Base-by-base conservation (phyloP, 2,888 invertebrate genomes). In the Ashinkailepas kermadecensis region DNA sequence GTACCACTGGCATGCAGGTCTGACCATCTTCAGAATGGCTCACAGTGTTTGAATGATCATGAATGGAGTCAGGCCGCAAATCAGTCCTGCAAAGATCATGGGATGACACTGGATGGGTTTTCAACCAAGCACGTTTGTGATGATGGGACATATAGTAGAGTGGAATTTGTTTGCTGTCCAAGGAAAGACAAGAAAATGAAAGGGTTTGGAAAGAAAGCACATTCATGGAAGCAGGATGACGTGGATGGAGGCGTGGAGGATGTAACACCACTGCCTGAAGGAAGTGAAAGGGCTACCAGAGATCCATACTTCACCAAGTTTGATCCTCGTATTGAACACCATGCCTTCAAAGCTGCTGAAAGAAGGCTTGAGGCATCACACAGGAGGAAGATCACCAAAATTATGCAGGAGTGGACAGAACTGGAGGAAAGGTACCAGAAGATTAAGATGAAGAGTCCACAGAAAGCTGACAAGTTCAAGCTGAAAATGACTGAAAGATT, bases 371-470 rank as follows among this genome's bases (percentile, higher is more conserved):
- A 98, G 87, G 96, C 97, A 88, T 94, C 93, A 82, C 97, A 99
- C 87, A 93, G 96, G 84, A 96, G 95, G 88, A 95, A 95, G 90
- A 93, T 94, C 82, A 91, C 92, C 39, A 86, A 92, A 89, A 97
- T 99, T 86, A 99, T 99, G 97, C 97, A 98, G 90, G 98, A 99
- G 88, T 99, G 99, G 99, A 95, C 96, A 81, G 96, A 97, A 87
- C 91, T 99, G 83, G 96, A 99, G 87, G 96, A 97, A 87, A 92
- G 96, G 84, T 99, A 99, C 88, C 96, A 97, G 88, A 95, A 97
- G 87, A 96, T 99, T 93, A 93, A 96, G 86, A 91, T 93, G 81
- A 92, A 93, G 64, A 97, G 98, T 89, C 95, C 97, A 8, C 91
- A 93, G 84, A 93, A 94, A 81, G 99, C 99, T 0, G 97, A 98